Percentiles rank a stretch among this genome's conserved stretches.
Conservation (phyloP, 2,797 vertebrate genomes). For the Chloroceryle amazona region DNA sequence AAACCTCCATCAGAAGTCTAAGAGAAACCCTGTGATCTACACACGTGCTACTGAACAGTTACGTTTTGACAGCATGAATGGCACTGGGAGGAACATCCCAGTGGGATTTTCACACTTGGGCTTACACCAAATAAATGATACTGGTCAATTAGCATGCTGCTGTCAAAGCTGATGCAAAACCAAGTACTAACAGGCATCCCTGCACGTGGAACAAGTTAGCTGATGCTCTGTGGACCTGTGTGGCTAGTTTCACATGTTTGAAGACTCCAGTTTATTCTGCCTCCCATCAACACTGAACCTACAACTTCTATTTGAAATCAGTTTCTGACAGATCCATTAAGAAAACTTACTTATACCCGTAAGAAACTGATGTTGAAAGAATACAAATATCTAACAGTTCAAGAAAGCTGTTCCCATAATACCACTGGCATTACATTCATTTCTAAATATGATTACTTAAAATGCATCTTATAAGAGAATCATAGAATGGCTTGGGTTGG, state of each 20-base stretch:
- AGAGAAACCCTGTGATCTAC: not conserved
- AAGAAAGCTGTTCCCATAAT: not conserved
- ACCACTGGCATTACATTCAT: not conserved
- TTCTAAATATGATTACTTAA: not conserved
- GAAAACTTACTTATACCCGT: not conserved
- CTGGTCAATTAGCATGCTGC: rapidly evolving
- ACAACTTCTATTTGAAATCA: not conserved
- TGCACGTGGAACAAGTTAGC: not conserved
- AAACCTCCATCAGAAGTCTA: not conserved
- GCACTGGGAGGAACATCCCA: not conserved
- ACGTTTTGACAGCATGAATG: not conserved
- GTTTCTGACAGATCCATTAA: not conserved
- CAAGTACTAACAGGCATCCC: not conserved
- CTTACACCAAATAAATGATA: not conserved
- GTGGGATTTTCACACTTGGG: not conserved
- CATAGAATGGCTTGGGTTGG: too few relatives aligned
- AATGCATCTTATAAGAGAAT: not conserved
- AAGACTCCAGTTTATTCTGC: not conserved
- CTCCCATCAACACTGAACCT: not conserved
- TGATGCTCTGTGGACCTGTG: not conserved
- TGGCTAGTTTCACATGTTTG: not conserved
- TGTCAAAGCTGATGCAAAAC: not conserved
- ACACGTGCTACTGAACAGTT: too few relatives aligned
- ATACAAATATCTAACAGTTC: not conserved
- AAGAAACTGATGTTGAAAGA: not conserved